Evolutionary conservation across 2,797 vertebrate species (phyloP), one percentile per base, ranked within the genome.

Genomic region (Xenops minutus): DNA sequence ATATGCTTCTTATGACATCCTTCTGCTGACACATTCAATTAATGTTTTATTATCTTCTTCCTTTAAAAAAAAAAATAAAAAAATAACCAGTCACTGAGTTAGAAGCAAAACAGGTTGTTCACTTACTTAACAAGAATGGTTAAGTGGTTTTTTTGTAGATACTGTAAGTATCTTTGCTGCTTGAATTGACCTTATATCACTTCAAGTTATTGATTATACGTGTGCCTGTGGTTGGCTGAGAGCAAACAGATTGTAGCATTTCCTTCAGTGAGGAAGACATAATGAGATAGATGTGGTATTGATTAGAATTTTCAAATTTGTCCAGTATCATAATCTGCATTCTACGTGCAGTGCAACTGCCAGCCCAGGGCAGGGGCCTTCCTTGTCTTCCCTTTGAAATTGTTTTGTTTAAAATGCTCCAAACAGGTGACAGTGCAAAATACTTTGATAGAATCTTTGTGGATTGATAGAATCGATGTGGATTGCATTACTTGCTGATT

Each of bases 21-120:
- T 90, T 95, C 91, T 96, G 89, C 95, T 97, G 97, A 96, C 92
- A 97, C 88, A 73, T 96, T 97, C 89, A 96, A 96, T 97, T 97
- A 97, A 92, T 96, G 92, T 97, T 97, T 97, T 97, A 92, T 97
- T 94, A 82, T 97, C 69, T 49, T 97, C 92, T 95, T 97, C 61
- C 82, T 86, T 54, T 81, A 74, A 9, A 2, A 71, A 72, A 88
- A 86, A 76, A 55, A 59, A 5, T 4, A 7, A 11, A 85, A 46
- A 61, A 9, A 8, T 9, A 85, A 39, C 52, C 68, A 83, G 61
- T 77, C 49, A 72, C 82, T 92, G 63, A 94, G 86, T 44, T 96
- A 72, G 76, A 78, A 94, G 63, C 32, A 87, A 86, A 61, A 86
- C 77, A 72, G 56, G 71, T 55, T 41, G 46, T 74, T 90, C 75